Conservation (phyloP, 2,797 vertebrate genomes). For the Ibycter americanus region DNA sequence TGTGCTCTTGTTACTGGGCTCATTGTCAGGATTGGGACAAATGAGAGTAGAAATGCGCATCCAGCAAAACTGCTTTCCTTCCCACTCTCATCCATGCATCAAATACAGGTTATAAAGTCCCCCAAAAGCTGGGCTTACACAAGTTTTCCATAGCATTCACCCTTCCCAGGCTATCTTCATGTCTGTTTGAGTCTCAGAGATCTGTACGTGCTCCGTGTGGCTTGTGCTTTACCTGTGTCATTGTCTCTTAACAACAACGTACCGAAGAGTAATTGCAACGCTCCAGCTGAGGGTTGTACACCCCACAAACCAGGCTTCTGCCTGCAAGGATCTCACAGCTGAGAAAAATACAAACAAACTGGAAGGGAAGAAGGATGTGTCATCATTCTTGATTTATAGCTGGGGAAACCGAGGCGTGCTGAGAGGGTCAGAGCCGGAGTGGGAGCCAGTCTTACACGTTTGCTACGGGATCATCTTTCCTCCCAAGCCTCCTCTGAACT, state of each 20-base stretch:
- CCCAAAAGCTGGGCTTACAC: background rate
- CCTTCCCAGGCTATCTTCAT: fast-evolving
- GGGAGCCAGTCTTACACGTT: background rate
- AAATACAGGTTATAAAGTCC: background rate
- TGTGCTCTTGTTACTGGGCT: background rate
- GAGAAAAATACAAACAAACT: background rate
- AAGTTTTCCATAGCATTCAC: background rate
- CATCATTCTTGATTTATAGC: background rate
- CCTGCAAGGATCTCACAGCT: background rate
- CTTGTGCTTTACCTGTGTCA: fast-evolving
- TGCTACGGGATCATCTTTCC: background rate
- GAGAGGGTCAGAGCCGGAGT: background rate
- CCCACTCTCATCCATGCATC: background rate
- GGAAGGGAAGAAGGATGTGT: background rate
- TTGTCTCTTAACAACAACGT: background rate
- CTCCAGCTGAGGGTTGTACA: background rate
- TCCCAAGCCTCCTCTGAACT: background rate
- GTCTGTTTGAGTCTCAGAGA: background rate
- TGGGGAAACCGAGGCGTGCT: background rate
- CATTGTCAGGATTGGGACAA: background rate
- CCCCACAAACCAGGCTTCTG: background rate
- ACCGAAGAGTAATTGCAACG: background rate
- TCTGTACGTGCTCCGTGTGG: fast-evolving
- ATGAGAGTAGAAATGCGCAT: background rate
- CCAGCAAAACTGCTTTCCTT: background rate